Base-by-base conservation (phyloP, 2,113 vertebrate species). In the Eolophus roseicapilla region DNA sequence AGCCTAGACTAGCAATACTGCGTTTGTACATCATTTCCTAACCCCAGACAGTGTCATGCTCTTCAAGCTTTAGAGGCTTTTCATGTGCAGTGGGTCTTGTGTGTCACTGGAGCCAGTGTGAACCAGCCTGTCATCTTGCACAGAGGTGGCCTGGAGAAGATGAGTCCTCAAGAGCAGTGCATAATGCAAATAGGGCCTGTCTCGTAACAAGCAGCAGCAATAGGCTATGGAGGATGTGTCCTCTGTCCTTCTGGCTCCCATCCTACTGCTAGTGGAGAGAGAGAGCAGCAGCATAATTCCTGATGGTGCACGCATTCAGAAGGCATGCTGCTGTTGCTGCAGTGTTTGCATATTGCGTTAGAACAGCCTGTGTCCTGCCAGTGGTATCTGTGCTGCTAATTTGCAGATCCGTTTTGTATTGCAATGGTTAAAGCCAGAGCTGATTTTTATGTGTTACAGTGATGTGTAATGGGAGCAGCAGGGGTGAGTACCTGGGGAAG, bases 61-160 rank as follows among this genome's bases (percentile, higher is more conserved):
- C 0, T 4, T 35, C 20, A 25, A 1, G 4, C 33, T 60, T 37
- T 21, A 37, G 57, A 31, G 24, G 27, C 28, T 82, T 29, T 68
- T n/a, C 62, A 24, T 0, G 0, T 49, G 17, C 19, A 7, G 1
- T 27, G 35, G 18, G 11, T 41, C 9, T 31, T n/a, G 29, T 41
- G 44, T 35, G 20, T 44, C 41, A 7, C 67, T 52, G 41, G 7
- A 35, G 17, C 49, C 47, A 44, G 17, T 2, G 41, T 17, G 24
- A 68, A 28, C 24, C 41, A 69, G 21, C 9, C 60, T 63, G 55
- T 21, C 17, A 11, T 31, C 11, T 29, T 67, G 47, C n/a, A 64
- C 49, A 39, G 41, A 62, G 49, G 17, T 8, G 49, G 2, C 46
- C n/a, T 60, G 65, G 46, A 39, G 46, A 41, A 69, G 63, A 14